Conservation (phyloP, 2,797 vertebrate species). For the Gymnopithys bicolor region DNA sequence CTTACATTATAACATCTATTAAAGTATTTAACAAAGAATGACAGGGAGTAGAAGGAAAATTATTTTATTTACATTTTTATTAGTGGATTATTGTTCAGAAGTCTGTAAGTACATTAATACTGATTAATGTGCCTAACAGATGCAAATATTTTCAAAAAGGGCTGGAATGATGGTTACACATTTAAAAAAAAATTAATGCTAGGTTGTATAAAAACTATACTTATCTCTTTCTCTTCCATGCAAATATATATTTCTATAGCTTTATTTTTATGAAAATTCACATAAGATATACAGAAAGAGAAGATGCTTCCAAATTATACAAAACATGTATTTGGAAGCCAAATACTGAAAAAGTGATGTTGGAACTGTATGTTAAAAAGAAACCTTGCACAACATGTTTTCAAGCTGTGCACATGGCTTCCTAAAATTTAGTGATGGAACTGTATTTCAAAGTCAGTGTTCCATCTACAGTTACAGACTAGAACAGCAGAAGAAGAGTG, state of each 20-base stretch:
- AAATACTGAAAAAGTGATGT: background rate
- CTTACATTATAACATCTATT: background rate
- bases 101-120: background rate
- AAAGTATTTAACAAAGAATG: background rate
- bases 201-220: background rate
- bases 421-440: background rate
- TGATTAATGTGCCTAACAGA: background rate
- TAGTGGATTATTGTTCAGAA: background rate
- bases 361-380: background rate
- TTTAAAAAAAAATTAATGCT: background rate
- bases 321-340: background rate
- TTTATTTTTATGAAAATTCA: background rate
- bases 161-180: background rate
- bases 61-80: conserved; percentile 18
- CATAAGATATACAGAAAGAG: background rate
- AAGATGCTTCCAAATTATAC: background rate
- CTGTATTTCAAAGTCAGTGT: background rate
- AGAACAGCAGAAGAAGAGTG: background rate
- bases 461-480: background rate
- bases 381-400: background rate
- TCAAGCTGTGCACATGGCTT: background rate
- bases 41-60: background rate
- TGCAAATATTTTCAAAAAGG: background rate
- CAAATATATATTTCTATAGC: background rate
- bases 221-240: background rate